These are phyloP conservation scores for Drosophila hawaiiensis DNA, from an alignment of 2,888 invertebrate genomes.

Conservation along the genomic window DNA sequence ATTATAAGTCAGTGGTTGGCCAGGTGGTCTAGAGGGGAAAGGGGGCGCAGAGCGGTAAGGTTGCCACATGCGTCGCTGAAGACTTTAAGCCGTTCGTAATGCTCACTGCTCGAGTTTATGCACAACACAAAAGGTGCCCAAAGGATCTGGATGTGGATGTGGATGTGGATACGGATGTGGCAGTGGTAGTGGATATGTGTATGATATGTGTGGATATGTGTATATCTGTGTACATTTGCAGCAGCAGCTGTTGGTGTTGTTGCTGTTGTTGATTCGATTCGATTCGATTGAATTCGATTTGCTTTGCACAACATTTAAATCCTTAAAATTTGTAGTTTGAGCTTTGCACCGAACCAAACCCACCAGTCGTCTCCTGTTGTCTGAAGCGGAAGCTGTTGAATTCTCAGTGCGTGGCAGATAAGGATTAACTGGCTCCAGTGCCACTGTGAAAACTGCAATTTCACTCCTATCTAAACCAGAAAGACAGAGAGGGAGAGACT, in stretches of 20 bases:
- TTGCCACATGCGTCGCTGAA: conserved; percentile 66
- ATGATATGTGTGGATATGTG: conserved; percentile 2
- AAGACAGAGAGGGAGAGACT: not conserved
- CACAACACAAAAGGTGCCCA: conserved; percentile 78
- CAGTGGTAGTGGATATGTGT: not conserved
- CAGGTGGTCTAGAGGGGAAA: too few relatives aligned
- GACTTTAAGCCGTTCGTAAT: conserved; percentile 85
- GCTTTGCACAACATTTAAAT: conserved; percentile 72
- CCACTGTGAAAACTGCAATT: conserved; percentile 38
- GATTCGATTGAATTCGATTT: conserved; percentile 52
- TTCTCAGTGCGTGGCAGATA: conserved; percentile 50
- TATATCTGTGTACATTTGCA: not conserved
- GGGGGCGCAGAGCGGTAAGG: not conserved
- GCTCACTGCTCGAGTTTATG: conserved; percentile 81
- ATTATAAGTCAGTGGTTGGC: conserved; percentile 58
- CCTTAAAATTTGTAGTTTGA: conserved; percentile 70
- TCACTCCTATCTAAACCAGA: conserved; percentile 8
- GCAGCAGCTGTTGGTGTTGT: conserved; percentile 26
- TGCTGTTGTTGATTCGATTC: conserved; percentile 23
- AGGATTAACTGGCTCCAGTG: conserved; percentile 53
- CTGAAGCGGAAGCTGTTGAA: conserved; percentile 39
- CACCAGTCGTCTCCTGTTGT: not conserved
- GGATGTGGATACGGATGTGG: conserved; percentile 16
- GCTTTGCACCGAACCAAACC: conserved; percentile 13
- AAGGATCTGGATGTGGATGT: conserved; percentile 53